Conservation (phyloP, 2,888 invertebrate genomes). For the Archips xylosteana region DNA sequence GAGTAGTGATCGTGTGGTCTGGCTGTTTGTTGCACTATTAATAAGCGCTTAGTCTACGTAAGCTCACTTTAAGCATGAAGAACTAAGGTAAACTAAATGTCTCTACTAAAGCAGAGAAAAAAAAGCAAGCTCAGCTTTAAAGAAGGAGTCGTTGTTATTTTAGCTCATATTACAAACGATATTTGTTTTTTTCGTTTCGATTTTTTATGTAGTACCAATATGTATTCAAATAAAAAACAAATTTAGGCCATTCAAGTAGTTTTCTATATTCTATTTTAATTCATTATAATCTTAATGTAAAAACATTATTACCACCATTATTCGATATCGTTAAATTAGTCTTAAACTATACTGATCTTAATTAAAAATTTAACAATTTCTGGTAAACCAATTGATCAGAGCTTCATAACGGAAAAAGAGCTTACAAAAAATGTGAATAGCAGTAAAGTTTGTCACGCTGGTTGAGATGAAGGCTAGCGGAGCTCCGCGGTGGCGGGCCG, state of each 20-base stretch:
- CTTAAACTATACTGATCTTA: conserved; percentile 38
- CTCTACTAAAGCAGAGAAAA: conserved; percentile 72
- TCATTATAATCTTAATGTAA: conserved; percentile 34
- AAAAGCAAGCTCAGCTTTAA: conserved; percentile 66
- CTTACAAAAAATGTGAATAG: conserved; percentile 39
- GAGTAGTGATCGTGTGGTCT: conserved; percentile 55
- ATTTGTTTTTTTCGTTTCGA: not conserved
- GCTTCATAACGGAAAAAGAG: conserved; percentile 31
- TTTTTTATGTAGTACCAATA: not conserved
- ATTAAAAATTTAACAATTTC: conserved; percentile 32
- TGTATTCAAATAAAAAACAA: conserved; percentile 39
- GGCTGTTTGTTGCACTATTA: conserved; percentile 60
- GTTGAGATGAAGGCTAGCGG: conserved; percentile 64
- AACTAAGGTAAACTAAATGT: conserved; percentile 64
- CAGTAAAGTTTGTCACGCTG: conserved; percentile 48
- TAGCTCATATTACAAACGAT: conserved; percentile 46
- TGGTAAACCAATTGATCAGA: conserved; percentile 36
- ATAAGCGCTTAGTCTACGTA: conserved; percentile 66
- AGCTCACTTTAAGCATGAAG: conserved; percentile 68
- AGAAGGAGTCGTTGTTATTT: conserved; percentile 49
- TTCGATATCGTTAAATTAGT: conserved; percentile 36
- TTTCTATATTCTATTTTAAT: conserved; percentile 36
- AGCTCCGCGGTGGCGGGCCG: conserved; percentile 26
- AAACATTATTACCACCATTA: conserved; percentile 32
- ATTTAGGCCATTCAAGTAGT: conserved; percentile 39